Evolutionary conservation across 2,113 vertebrate genomes (phyloP).

Genomic region (Menura novaehollandiae): DNA sequence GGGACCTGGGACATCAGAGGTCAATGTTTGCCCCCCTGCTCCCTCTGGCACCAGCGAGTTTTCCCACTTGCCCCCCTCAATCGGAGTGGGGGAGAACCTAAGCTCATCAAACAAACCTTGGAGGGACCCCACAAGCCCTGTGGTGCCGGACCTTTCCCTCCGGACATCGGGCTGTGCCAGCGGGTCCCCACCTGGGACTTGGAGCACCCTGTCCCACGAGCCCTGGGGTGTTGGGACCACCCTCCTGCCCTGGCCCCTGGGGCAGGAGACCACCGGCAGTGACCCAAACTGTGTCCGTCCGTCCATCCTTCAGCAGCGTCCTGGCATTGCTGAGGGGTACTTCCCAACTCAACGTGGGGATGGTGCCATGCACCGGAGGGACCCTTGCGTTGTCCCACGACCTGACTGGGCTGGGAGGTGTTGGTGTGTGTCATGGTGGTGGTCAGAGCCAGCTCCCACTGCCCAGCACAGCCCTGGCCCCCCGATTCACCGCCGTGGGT

Average conservation of each 20-base stretch:
- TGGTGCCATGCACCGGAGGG: fast-evolving
- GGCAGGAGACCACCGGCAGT: fast-evolving
- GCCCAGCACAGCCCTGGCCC: neutral
- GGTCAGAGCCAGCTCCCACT: neutral
- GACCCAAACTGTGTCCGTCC: fast-evolving
- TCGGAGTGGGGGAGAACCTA: fast-evolving
- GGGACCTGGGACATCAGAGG: fast-evolving
- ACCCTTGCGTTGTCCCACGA: neutral
- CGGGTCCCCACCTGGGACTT: neutral
- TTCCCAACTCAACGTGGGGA: neutral
- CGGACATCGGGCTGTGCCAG: neutral
- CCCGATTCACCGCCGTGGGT: fast-evolving
- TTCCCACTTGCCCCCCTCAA: neutral
- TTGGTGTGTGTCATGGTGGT: fast-evolving
- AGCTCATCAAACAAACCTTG: neutral
- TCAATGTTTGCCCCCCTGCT: neutral
- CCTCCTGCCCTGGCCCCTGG: neutral
- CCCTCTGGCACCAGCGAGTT: fast-evolving
- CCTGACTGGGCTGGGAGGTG: neutral
- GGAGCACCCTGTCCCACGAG: fast-evolving
- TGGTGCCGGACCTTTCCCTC: neutral
- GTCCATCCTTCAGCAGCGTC: neutral
- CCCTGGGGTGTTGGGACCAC: fast-evolving
- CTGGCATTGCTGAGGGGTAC: fast-evolving
- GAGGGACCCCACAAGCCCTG: neutral